Evolutionary conservation across 1,140 invertebrate species (phyloP), one percentile per base, ranked within the genome.

Genomic region (Polypedilum pembai): DNA sequence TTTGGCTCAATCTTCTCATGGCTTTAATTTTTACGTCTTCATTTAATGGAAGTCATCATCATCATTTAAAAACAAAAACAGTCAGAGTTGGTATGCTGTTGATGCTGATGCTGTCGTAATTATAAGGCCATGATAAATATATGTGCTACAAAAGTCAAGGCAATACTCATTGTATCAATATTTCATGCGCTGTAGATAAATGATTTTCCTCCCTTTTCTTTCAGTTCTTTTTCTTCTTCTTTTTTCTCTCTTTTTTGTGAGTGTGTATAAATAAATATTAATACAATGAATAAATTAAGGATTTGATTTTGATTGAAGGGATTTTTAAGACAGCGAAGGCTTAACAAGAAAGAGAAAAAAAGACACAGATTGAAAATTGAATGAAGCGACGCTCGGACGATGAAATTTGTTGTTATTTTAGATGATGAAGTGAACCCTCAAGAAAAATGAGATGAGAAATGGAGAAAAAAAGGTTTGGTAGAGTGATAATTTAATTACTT

Each of bases 401-500:
- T 56, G 45, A 33, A 33, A 45, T 45, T 45, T 45, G 41, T 45
- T 12, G 17, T 18, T 18, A 20, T 18, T 69, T 18, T 20, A 21
- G 18, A 69, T 66, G n/a, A 66, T 69, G 20, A 18, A 69, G 65
- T 69, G 65, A 69, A 69, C 65, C 65, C 65, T 69, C 65, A 18
- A 8, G 10, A 56, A 56, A 12, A 56, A 56, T 15, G 12, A n/a
- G 12, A 15, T 56, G 24, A 33, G 24, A 33, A 56, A 56, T 12
- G 8, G 65, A 69, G 65, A 56, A 56, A 69, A n/a, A 69, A 69
- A 69, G 65, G 65, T 69, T 69, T 18, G 8, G 20, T 8, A 69
- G 18, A 69, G 17, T 69, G 65, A 69, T 69, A 69, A 69, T 69
- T 69, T 69, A 69, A 69, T 69, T 20, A 69, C 65, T 20, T 20